Percentiles rank a stretch among this genome's conserved stretches.
These are phyloP conservation scores for Amphipoea oculea DNA, from an alignment of 2,888 invertebrate species.

Conservation along the genomic window DNA sequence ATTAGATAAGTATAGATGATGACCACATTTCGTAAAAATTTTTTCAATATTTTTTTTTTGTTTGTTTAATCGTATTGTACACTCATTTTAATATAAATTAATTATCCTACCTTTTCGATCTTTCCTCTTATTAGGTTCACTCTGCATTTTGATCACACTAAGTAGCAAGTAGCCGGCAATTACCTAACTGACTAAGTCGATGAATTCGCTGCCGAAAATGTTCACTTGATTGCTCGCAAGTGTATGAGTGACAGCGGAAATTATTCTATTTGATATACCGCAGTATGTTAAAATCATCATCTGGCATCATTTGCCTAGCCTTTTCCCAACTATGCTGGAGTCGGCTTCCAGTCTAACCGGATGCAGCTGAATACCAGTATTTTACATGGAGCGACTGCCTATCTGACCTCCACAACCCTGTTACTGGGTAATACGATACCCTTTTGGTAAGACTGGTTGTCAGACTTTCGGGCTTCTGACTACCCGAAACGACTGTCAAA, in stretches of 20 bases:
- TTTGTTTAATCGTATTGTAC: too few species aligned
- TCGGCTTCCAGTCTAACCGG: too few species aligned
- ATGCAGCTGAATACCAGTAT: too few species aligned
- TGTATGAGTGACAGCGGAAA: constrained; percentile 34
- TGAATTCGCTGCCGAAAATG: constrained; percentile 69
- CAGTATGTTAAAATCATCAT: background rate
- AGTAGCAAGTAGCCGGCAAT: constrained; percentile 66
- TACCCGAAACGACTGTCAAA: too few species aligned
- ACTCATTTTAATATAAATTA: background rate
- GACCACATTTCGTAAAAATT: background rate
- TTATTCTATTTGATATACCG: background rate
- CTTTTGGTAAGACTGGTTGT: too few species aligned
- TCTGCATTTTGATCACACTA: constrained; percentile 34
- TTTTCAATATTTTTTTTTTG: rapidly evolving
- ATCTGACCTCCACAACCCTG: too few species aligned
- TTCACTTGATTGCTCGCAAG: constrained; percentile 44
- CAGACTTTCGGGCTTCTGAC: too few species aligned
- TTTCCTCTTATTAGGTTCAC: background rate
- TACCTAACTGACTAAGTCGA: constrained; percentile 68
- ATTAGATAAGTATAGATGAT: too few species aligned
- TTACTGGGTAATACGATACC: too few species aligned
- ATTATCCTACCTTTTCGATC: constrained; percentile 47
- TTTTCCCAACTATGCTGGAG: too few species aligned
- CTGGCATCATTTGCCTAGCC: too few species aligned
- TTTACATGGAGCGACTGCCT: too few species aligned